These are phyloP conservation scores for Pelobates fuscus DNA, from an alignment of 2,113 vertebrate genomes.

Conservation along the genomic window DNA sequence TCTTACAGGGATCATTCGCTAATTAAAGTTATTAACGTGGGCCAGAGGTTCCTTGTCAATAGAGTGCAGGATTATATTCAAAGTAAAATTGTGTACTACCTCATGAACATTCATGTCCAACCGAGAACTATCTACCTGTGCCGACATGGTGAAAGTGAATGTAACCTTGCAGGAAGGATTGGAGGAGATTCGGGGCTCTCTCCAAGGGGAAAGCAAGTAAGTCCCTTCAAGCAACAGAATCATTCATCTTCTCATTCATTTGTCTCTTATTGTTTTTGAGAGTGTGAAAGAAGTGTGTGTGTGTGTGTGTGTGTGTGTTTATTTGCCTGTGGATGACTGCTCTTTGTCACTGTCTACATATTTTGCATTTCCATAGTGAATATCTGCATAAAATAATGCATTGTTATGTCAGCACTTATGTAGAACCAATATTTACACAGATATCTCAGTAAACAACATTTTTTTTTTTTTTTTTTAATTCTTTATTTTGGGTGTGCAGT, in stretches of 20 bases:
- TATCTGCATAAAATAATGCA: no score
- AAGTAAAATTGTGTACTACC: constrained; percentile 98
- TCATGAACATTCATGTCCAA: constrained; percentile 97
- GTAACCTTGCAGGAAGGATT: constrained; percentile 85
- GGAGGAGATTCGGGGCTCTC: constrained; percentile 92
- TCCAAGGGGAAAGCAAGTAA: constrained; percentile 80
- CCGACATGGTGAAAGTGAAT: constrained; percentile 90
- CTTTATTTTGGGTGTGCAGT: no score
- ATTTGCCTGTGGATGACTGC: no score
- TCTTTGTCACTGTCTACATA: no score
- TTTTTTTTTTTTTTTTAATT: no score
- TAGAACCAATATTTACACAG: no score
- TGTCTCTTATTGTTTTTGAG: background rate
- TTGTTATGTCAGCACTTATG: no score
- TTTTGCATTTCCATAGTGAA: no score
- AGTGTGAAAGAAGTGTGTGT: no score
- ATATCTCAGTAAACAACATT: no score
- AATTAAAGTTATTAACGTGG: constrained; percentile 97
- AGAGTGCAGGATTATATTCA: constrained; percentile 97
- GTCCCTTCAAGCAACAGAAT: constrained; percentile 24
- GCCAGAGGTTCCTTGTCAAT: constrained; percentile 92
- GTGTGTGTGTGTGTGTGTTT: no score
- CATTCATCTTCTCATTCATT: background rate
- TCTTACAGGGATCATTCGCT: constrained; percentile 85
- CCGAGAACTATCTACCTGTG: constrained; percentile 96